A percentile compares a stretch with the other conserved stretches of the same genome.
These are phyloP conservation scores for Encarsia formosa DNA, from an alignment of 2,888 invertebrate genomes.

Conservation along the genomic window DNA sequence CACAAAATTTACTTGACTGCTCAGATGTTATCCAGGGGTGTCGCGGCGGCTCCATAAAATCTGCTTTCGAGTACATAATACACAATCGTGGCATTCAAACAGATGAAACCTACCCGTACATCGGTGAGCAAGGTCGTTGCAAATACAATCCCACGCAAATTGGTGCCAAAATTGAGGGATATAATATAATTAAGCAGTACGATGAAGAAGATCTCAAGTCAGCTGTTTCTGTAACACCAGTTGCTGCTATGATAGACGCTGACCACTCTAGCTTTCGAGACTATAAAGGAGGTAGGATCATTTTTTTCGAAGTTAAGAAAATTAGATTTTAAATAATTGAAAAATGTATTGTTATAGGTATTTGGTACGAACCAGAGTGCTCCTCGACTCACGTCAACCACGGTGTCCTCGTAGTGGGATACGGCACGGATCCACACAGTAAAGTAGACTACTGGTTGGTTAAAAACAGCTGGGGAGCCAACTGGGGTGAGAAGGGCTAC, in stretches of 20 bases:
- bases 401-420: constrained; percentile 80
- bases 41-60: not conserved
- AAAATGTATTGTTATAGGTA: too few species aligned
- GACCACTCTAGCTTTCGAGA: too few species aligned
- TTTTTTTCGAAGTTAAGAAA: too few species aligned
- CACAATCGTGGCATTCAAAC: not conserved
- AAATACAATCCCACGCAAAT: not conserved
- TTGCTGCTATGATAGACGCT: too few species aligned
- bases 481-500: constrained; percentile 85
- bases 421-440: constrained; percentile 67
- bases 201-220: not conserved
- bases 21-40: not conserved
- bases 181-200: not conserved
- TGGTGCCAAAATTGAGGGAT: not conserved
- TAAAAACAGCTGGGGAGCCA: constrained; percentile 78
- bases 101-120: not conserved
- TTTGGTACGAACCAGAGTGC: constrained; percentile 79
- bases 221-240: too few species aligned
- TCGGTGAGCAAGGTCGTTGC: not conserved
- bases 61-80: not conserved
- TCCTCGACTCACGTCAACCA: constrained; percentile 71
- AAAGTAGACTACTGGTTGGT: constrained; percentile 78
- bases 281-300: too few species aligned
- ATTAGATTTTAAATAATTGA: too few species aligned
- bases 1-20: not conserved